Evolutionary conservation across 2,888 invertebrate genomes (phyloP).

Genomic region (Spodoptera exigua): DNA sequence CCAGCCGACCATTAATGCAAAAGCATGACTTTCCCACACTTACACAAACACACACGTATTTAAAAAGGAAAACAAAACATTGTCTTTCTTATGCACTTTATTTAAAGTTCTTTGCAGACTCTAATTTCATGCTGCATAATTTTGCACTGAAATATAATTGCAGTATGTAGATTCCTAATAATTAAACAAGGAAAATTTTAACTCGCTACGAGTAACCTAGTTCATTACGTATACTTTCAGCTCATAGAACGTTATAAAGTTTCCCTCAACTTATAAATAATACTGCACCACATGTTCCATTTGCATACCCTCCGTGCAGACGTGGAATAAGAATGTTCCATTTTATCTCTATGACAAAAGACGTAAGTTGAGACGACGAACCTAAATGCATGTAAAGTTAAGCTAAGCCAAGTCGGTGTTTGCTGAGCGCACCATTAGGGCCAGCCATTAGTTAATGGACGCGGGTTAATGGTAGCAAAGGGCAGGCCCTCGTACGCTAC

Average conservation of each 20-base stretch:
- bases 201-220: constrained; percentile 7
- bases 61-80: too few relatives aligned
- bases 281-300: constrained; percentile 23
- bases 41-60: too few relatives aligned
- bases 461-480: constrained; percentile 70
- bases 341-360: constrained; percentile 42
- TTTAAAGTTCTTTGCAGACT: too few relatives aligned
- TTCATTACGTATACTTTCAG: constrained; percentile 14
- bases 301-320: constrained; percentile 25
- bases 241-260: constrained; percentile 17
- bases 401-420: constrained; percentile 69
- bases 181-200: constrained; percentile 21
- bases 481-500: constrained; percentile 62
- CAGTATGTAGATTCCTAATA: constrained; percentile 16
- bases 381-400: constrained; percentile 65
- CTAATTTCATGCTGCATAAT: too few relatives aligned
- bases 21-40: too few relatives aligned
- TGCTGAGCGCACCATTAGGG: constrained; percentile 71
- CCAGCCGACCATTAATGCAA: too few relatives aligned
- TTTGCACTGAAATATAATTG: too few relatives aligned
- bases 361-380: constrained; percentile 49
- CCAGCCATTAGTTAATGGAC: constrained; percentile 83
- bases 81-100: too few relatives aligned
- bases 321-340: constrained; percentile 25
- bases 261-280: constrained; percentile 31